Evolutionary conservation across 2,113 vertebrate genomes (phyloP).

Genomic region (Gymnogyps californianus): DNA sequence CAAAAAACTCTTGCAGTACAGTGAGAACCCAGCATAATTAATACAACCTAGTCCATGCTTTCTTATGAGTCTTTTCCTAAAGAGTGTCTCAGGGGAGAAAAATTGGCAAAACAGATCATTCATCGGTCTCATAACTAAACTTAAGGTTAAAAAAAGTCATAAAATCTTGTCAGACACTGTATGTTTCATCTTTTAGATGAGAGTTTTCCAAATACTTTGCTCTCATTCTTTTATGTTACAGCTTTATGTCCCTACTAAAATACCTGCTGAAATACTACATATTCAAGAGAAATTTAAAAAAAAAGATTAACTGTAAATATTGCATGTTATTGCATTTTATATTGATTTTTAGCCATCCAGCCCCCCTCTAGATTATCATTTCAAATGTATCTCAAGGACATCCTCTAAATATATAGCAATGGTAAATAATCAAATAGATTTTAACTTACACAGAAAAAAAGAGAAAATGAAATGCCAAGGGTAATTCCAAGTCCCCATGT

Average conservation of each 20-base stretch:
- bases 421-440: neutral
- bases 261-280: neutral
- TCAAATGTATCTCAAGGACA: neutral
- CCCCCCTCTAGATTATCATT: neutral
- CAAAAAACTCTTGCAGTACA: neutral
- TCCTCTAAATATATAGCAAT: neutral
- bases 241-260: neutral
- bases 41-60: neutral
- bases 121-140: neutral
- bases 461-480: neutral
- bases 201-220: neutral
- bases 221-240: neutral
- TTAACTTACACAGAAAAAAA: conserved; percentile 40
- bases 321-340: neutral
- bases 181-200: neutral
- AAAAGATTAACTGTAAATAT: neutral
- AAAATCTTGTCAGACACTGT: neutral
- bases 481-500: conserved; percentile 7
- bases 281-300: neutral
- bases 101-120: neutral
- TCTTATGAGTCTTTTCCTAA: neutral
- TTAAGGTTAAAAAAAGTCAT: neutral
- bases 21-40: neutral
- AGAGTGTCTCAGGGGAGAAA: neutral
- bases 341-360: neutral